Percentiles rank a stretch among this genome's conserved stretches.
These are phyloP conservation scores for Phrynocephalus guinanensis DNA, from an alignment of 2,797 vertebrate genomes.

Conservation along the genomic window DNA sequence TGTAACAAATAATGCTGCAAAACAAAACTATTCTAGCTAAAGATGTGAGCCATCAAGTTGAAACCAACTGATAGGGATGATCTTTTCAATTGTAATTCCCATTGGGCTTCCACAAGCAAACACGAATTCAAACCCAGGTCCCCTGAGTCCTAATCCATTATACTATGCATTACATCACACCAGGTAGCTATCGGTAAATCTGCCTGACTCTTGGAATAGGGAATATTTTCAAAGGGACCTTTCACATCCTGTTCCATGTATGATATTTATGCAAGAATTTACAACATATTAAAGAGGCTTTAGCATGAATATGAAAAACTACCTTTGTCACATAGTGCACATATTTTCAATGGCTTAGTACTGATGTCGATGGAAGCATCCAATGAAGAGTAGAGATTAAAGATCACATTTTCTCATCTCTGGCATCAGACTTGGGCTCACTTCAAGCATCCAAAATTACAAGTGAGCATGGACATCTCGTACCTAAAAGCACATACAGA, in stretches of 20 bases:
- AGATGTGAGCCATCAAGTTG: too few relatives aligned
- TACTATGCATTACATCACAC: too few relatives aligned
- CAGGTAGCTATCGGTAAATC: not conserved
- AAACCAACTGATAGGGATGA: too few relatives aligned
- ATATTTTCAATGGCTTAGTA: not conserved
- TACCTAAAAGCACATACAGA: not conserved
- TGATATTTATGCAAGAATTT: not conserved
- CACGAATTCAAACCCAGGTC: too few relatives aligned
- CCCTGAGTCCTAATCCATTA: too few relatives aligned
- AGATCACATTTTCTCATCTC: too few relatives aligned
- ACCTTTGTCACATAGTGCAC: slow-evolving; percentile 2
- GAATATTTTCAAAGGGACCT: not conserved
- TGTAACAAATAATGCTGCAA: rapidly evolving
- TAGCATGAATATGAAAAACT: not conserved
- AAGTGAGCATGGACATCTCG: not conserved
- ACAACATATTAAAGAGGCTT: not conserved
- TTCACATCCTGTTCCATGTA: not conserved
- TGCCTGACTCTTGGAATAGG: not conserved
- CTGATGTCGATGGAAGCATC: not conserved
- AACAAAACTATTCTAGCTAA: not conserved
- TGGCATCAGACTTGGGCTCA: not conserved
- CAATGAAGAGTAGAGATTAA: not conserved
- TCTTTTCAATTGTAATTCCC: too few relatives aligned
- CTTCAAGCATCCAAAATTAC: not conserved
- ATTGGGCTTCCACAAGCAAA: too few relatives aligned